A percentile compares a stretch with the other conserved stretches of the same genome.
Evolutionary conservation across 37 sponge, comb jelly and placozoan genomes (phyloP).

Genomic region (Ianthella basta): DNA sequence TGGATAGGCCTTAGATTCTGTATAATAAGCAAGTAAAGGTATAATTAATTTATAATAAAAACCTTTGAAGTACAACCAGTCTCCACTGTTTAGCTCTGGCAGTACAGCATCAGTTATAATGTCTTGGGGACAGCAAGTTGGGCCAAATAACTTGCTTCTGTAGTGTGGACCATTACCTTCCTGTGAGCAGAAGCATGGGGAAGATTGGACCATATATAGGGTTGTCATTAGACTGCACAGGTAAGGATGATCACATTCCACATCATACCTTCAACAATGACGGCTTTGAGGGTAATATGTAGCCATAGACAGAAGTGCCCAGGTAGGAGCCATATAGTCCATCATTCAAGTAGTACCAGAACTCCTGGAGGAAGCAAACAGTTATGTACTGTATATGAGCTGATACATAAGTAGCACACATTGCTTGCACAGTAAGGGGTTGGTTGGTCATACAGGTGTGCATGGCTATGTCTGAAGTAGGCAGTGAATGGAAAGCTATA

Average conservation of each 20-base stretch:
- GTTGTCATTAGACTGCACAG: no score
- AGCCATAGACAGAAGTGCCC: conserved; percentile 40
- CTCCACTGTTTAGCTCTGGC: conserved; percentile 83
- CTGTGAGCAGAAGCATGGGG: background rate
- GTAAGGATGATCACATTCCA: no score
- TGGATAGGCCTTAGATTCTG: no score
- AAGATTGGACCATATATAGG: no score
- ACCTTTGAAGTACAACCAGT: conserved; percentile 83
- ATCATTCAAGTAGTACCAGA: conserved; percentile 94
- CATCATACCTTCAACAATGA: no score
- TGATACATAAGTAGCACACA: no score
- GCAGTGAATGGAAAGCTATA: no score
- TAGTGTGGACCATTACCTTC: background rate
- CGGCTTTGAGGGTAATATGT: background rate
- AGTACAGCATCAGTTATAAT: conserved; percentile 49
- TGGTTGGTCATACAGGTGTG: no score
- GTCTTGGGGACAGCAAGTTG: conserved; percentile 92
- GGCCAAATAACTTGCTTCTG: conserved; percentile 79
- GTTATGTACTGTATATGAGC: no score
- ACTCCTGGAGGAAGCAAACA: background rate
- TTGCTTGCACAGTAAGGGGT: background rate
- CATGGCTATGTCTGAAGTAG: no score
- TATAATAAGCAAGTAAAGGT: no score
- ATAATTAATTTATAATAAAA: no score
- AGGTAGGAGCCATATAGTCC: conserved; percentile 95